These are phyloP conservation scores for Micronycteris hirsuta DNA, from an alignment of 2,113 vertebrate species.

Conservation along the genomic window DNA sequence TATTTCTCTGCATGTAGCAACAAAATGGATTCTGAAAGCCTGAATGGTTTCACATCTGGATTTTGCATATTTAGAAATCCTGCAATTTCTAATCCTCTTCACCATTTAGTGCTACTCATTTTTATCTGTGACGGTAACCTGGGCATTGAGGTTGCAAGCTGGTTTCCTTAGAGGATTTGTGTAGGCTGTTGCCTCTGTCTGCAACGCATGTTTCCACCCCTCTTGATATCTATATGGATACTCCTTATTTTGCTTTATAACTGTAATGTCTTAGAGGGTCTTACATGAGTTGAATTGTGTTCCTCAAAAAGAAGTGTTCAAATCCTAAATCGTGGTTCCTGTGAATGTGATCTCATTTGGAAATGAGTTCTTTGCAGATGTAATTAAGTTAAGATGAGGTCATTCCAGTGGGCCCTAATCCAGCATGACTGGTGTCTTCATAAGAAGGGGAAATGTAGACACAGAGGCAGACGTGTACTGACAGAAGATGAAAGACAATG, in stretches of 20 bases:
- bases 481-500: not conserved
- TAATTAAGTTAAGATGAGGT: not conserved
- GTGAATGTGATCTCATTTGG: not conserved
- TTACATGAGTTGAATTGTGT: not conserved
- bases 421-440: not conserved
- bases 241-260: not conserved
- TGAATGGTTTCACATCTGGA: not conserved
- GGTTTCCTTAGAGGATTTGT: not conserved
- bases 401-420: not conserved
- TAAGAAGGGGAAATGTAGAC: not conserved
- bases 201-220: not conserved
- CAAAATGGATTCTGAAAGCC: not conserved
- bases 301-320: not conserved
- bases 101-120: not conserved
- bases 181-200: not conserved
- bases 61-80: not conserved
- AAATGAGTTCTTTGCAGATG: not conserved
- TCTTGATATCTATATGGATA: not conserved
- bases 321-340: not conserved
- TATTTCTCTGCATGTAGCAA: not conserved
- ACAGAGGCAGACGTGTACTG: not conserved
- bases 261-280: not conserved
- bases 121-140: not conserved
- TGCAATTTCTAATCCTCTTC: not conserved
- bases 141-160: not conserved